Percentiles rank a stretch among this genome's conserved stretches.
These are phyloP conservation scores for Parauchenoglanis ngamensis DNA, from an alignment of 2,797 vertebrate genomes.

Conservation along the genomic window DNA sequence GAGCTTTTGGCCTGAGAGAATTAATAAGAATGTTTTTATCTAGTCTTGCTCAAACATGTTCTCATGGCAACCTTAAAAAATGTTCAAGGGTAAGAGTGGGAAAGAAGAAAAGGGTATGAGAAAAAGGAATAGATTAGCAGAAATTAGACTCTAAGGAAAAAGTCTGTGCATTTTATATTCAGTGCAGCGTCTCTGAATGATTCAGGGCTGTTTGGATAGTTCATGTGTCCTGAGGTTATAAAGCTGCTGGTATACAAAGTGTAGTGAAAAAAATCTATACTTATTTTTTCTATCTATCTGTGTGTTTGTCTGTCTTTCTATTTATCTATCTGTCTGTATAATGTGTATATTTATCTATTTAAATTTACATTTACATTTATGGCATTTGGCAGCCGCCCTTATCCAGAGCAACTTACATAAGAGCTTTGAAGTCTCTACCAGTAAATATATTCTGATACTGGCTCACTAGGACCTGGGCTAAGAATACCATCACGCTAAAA, in stretches of 20 bases:
- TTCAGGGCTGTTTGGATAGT: not conserved
- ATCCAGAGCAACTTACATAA: too few relatives aligned
- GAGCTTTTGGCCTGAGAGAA: not conserved
- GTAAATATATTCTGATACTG: too few relatives aligned
- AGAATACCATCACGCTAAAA: too few relatives aligned
- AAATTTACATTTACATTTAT: too few relatives aligned
- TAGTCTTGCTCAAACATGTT: not conserved
- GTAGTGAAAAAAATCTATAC: not conserved
- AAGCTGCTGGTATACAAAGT: not conserved
- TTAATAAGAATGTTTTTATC: constrained; percentile 11
- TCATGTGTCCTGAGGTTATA: not conserved
- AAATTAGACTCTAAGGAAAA: constrained; percentile 15
- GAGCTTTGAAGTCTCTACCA: too few relatives aligned
- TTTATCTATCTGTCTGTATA: not conserved
- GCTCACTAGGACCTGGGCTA: too few relatives aligned
- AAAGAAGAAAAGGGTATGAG: constrained; percentile 1
- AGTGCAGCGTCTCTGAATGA: not conserved
- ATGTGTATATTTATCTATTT: too few relatives aligned
- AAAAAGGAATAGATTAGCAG: constrained; percentile 16
- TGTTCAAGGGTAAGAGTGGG: constrained; percentile 2
- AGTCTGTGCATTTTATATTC: not conserved
- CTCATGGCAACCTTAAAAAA: constrained; percentile 11
- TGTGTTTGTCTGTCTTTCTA: not conserved
- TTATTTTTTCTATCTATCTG: not conserved
- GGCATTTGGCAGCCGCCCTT: too few relatives aligned